These are phyloP conservation scores for Speoplatyrhinus poulsoni DNA, from an alignment of 2,113 vertebrate species.

Conservation along the genomic window DNA sequence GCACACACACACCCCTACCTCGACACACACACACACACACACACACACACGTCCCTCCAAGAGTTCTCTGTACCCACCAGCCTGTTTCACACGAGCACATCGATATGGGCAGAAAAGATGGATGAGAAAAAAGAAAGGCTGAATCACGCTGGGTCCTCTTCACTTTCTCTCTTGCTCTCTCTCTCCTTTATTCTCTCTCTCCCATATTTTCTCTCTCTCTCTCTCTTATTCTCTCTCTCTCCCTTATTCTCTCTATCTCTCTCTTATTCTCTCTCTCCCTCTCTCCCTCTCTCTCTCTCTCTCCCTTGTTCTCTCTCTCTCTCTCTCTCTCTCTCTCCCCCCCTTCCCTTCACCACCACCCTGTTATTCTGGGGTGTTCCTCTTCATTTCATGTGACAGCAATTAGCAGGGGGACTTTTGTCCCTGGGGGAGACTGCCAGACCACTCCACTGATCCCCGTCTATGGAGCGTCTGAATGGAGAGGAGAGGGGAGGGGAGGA, in stretches of 20 bases:
- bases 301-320: conserved; percentile 33
- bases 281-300: not conserved
- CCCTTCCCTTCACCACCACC: conserved; percentile 34
- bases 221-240: conserved; percentile 27
- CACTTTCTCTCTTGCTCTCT: not conserved
- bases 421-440: conserved; percentile 74
- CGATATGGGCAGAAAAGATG: too few relatives aligned
- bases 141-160: not conserved
- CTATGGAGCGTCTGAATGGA: conserved; percentile 74
- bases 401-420: conserved; percentile 87
- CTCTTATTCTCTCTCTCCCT: not conserved
- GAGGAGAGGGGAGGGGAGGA: conserved; percentile 69
- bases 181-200: conserved; percentile 52
- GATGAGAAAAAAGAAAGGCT: too few relatives aligned
- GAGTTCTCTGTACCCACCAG: not conserved
- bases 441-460: conserved; percentile 85
- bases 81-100: not conserved
- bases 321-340: conserved; percentile 48
- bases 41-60: conserved; percentile 16
- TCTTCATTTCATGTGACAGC: conserved; percentile 89
- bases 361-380: conserved; percentile 75
- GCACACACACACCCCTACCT: conserved; percentile 2
- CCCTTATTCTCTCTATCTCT: not conserved
- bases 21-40: conserved; percentile 26
- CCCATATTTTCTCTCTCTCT: too few relatives aligned